Conservation (phyloP, 2,888 invertebrate genomes). For the Galerucella nymphaeae region DNA sequence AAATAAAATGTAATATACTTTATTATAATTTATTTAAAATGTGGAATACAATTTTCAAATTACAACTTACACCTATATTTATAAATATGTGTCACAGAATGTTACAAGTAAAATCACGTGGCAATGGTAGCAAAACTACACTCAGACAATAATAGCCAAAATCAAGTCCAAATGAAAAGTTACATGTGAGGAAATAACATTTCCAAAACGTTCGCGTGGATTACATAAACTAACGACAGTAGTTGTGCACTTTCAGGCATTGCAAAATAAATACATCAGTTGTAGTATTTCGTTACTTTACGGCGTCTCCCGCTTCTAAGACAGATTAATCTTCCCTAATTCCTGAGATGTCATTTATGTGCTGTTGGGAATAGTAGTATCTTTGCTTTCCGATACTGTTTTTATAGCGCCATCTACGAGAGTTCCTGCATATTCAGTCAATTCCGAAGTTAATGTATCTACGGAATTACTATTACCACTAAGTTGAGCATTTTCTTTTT, state of each 20-base stretch:
- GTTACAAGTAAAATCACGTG: background rate
- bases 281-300: too few relatives aligned
- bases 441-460: constrained; percentile 52
- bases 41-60: constrained; percentile 3
- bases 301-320: too few relatives aligned
- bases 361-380: constrained; percentile 44
- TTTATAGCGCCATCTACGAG: constrained; percentile 64
- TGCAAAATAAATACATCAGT: too few relatives aligned
- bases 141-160: too few relatives aligned
- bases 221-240: too few relatives aligned
- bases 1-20: background rate
- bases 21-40: background rate
- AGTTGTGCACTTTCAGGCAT: too few relatives aligned
- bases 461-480: constrained; percentile 32
- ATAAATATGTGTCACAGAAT: background rate
- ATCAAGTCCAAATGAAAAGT: too few relatives aligned
- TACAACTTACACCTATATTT: background rate
- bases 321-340: background rate
- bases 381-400: constrained; percentile 59
- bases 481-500: constrained; percentile 51
- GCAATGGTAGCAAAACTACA: background rate
- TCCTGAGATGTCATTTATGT: background rate
- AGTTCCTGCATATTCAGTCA: constrained; percentile 62
- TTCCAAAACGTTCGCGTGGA: too few relatives aligned
- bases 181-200: too few relatives aligned